A percentile compares a stretch with the other conserved stretches of the same genome.
phyloP scores from a whole-genome alignment of 2,797 vertebrate genomes.

The Loriculus beryllinus region DNA sequence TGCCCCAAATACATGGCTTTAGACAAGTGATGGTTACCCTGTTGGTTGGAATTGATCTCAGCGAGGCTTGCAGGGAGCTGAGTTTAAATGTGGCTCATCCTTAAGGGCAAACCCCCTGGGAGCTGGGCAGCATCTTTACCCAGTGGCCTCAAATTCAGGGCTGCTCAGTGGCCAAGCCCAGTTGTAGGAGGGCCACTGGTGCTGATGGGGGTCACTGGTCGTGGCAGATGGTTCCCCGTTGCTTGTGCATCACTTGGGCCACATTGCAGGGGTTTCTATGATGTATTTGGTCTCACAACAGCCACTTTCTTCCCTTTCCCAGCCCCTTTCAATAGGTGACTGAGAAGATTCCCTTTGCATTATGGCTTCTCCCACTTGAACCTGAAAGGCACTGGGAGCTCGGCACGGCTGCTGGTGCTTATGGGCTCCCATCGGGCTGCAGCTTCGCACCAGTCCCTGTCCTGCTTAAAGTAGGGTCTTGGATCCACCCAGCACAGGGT shows the following conservation, averaged over 20 bases:
- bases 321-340: accelerated
- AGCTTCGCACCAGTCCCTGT: background rate
- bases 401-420: background rate
- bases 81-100: background rate
- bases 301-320: background rate
- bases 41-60: no score
- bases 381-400: background rate
- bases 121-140: background rate
- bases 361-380: accelerated
- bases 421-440: accelerated
- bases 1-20: accelerated
- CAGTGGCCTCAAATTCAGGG: accelerated
- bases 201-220: accelerated
- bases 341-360: background rate
- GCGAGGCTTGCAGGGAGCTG: background rate
- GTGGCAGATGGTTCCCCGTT: accelerated
- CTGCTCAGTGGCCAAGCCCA: accelerated
- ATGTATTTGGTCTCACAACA: background rate
- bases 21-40: accelerated
- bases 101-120: accelerated
- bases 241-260: accelerated
- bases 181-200: background rate
- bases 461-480: background rate
- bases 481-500: background rate
- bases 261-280: background rate